A percentile compares a stretch with the other conserved stretches of the same genome.
Conservation (phyloP, 2,797 vertebrate genomes). For the Epinephelus awoara region DNA sequence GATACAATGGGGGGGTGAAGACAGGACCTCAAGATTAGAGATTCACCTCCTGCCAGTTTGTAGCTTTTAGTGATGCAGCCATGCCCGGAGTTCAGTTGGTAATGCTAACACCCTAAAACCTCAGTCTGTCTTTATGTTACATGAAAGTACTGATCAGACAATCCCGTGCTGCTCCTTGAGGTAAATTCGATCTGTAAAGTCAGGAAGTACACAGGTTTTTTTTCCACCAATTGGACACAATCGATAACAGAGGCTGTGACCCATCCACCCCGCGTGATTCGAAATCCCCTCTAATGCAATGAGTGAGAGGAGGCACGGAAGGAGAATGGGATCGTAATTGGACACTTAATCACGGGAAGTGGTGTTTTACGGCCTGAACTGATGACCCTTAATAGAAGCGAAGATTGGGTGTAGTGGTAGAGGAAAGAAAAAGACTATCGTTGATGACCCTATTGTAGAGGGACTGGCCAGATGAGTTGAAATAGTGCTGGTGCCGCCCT, state of each 20-base stretch:
- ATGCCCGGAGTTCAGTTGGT: too few relatives aligned
- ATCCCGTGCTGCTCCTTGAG: background rate
- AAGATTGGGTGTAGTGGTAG: conserved; percentile 14
- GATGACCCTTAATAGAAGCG: conserved; percentile 63
- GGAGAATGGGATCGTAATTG: conserved; percentile 67
- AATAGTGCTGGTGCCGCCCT: background rate
- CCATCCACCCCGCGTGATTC: conserved; percentile 36
- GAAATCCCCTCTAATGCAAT: conserved; percentile 50
- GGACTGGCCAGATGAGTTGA: background rate
- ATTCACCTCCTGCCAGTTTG: too few relatives aligned
- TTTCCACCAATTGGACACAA: background rate
- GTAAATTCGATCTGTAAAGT: conserved; percentile 6
- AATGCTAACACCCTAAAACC: too few relatives aligned
- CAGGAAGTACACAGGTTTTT: background rate
- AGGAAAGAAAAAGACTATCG: conserved; percentile 25
- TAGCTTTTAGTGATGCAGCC: too few relatives aligned
- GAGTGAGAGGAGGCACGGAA: conserved; percentile 45
- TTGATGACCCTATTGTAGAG: conserved; percentile 12
- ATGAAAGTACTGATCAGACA: background rate
- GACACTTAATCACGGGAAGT: conserved; percentile 78
- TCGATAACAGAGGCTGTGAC: conserved; percentile 15
- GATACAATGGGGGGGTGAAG: too few relatives aligned
- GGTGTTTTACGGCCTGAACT: conserved; percentile 61
- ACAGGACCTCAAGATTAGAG: too few relatives aligned
- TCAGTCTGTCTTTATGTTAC: too few relatives aligned